These are phyloP conservation scores for Drosophila pallidifrons DNA, from an alignment of 1,140 invertebrate species.

Conservation along the genomic window DNA sequence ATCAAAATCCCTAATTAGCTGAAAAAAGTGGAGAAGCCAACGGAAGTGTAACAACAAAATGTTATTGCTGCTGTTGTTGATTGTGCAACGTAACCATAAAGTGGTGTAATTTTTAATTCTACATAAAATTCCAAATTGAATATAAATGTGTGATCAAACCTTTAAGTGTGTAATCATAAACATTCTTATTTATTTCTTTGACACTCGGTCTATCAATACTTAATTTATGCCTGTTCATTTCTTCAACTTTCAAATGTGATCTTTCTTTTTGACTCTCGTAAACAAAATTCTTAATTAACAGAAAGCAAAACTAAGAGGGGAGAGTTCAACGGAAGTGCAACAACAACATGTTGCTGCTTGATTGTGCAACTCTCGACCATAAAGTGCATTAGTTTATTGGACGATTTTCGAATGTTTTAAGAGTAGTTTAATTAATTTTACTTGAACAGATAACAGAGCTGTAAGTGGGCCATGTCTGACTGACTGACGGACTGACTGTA, in stretches of 20 bases:
- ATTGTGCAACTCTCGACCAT: conserved; percentile 2
- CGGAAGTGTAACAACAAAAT: background rate
- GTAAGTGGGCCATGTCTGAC: conserved; percentile 32
- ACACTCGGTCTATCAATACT: too few relatives aligned
- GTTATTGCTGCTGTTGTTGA: background rate
- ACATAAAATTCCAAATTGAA: too few relatives aligned
- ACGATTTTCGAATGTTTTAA: conserved; percentile 14
- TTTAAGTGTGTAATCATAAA: too few relatives aligned
- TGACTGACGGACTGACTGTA: too few relatives aligned
- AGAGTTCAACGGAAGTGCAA: background rate
- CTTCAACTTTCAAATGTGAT: too few relatives aligned
- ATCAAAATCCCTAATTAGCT: background rate
- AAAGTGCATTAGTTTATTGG: conserved; percentile 29
- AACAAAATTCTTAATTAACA: background rate
- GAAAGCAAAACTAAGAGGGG: too few relatives aligned
- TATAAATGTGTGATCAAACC: too few relatives aligned
- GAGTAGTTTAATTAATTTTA: conserved; percentile 45
- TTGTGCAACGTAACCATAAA: conserved; percentile 8
- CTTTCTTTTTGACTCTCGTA: background rate
- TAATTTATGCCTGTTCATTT: too few relatives aligned
- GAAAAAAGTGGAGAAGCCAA: background rate
- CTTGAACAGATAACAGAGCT: conserved; percentile 27
- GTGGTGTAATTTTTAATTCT: conserved; percentile 1
- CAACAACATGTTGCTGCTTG: background rate
- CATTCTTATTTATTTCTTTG: too few relatives aligned